Evolutionary conservation across 2,797 vertebrate species (phyloP).

Genomic region (Melopsittacus undulatus): DNA sequence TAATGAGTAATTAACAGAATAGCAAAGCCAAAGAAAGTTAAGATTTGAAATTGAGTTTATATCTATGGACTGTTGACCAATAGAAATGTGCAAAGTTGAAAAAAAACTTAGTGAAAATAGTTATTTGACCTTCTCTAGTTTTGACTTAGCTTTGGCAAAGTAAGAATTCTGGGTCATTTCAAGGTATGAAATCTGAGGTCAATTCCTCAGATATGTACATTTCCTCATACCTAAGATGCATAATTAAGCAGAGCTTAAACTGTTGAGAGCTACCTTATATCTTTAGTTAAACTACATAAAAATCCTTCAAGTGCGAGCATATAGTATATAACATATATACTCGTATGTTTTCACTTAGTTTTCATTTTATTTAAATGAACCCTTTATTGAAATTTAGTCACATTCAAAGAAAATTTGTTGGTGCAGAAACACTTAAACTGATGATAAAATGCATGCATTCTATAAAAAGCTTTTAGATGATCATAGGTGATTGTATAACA

Average conservation of each 20-base stretch:
- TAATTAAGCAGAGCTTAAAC: not conserved
- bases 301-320: not conserved
- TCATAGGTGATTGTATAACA: not conserved
- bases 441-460: not conserved
- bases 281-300: not conserved
- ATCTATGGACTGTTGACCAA: not conserved
- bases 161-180: not conserved
- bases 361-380: not conserved
- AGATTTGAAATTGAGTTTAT: not conserved
- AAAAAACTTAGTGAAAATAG: not conserved
- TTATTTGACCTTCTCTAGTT: not conserved
- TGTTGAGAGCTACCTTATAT: rapidly evolving
- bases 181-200: not conserved
- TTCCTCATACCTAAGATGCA: not conserved
- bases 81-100: not conserved
- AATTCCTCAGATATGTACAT: not conserved
- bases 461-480: not conserved
- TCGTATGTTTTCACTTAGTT: not conserved
- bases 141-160: not conserved
- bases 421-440: not conserved
- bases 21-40: not conserved
- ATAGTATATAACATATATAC: no score
- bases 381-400: not conserved
- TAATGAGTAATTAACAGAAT: not conserved
- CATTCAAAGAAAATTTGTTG: not conserved